Base-by-base conservation (phyloP, 2,797 vertebrate genomes). In the Tenualosa ilisha region DNA sequence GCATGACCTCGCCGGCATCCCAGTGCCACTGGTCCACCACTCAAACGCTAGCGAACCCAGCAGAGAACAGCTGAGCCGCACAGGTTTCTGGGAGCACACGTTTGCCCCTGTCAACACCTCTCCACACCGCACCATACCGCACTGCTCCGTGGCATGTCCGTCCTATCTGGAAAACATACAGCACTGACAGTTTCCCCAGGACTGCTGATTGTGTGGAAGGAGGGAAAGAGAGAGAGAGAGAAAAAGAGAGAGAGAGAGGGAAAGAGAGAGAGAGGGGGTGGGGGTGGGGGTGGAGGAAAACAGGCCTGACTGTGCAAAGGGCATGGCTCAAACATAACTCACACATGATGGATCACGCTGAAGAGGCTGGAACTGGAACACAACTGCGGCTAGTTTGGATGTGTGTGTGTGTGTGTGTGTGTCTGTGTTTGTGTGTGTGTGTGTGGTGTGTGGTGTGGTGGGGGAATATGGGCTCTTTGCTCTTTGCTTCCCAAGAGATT, bases 401-500 rank as follows among this genome's bases (percentile, higher is more conserved):
- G 51, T 53, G 51, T 53, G 51, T 53, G 51, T 56, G 54, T 56
- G 17, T 56, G 54, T 22, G 17, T 56, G 17, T 56, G 54, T 56
- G 54, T 56, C 1, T 56, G 54, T 56, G 54, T 56, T 17, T 56
- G 17, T 56, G 54, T 56, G 54, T 56, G 54, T 56, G 17, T 56
- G 54, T 56, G 54, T 56, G 54, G 15, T 56, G 54, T 56, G 17
- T 56, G 54, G 53, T 15, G 53, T 54, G 13, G 15, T 56, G 37
- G 46, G 79, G 89, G 87, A 88, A 91, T 89, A 43, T 79, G 40
- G 17, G 72, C 37, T 46, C 20, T 79, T 6, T 20, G 72, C 37
- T 46, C 20, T 79, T 6, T 20, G 20, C 7, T 7, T 79, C 40
- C 6, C 15, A 4, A 72, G 31, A 72, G 31, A 72, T 40, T 72